Percentiles rank a stretch among this genome's conserved stretches.
Evolutionary conservation across 2,113 vertebrate species (phyloP).

Genomic region (Apteryx mantelli): DNA sequence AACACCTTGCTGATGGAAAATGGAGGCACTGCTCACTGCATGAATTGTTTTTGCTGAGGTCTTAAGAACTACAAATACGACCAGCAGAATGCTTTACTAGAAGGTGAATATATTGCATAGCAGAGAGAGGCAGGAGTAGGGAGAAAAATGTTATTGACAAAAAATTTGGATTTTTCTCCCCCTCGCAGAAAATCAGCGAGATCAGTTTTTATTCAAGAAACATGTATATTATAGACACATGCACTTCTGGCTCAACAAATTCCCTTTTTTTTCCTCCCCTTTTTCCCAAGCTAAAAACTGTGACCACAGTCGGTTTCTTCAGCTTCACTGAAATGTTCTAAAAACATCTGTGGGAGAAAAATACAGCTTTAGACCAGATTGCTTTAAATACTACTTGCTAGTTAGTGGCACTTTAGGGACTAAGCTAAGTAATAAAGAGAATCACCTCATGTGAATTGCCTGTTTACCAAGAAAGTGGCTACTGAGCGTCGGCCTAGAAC

Average conservation of each 20-base stretch:
- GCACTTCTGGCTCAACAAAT: not conserved
- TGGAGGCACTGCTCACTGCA: not conserved
- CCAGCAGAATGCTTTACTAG: not conserved
- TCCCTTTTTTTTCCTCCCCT: not conserved
- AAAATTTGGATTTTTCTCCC: not conserved
- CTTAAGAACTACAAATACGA: not conserved
- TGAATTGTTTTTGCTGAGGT: not conserved
- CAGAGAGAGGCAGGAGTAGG: not conserved
- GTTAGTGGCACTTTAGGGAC: not conserved
- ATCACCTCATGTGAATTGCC: not conserved
- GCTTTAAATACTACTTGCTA: conserved; percentile 20
- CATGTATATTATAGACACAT: not conserved
- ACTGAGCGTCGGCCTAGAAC: not conserved
- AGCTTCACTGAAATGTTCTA: not conserved
- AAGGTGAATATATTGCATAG: not conserved
- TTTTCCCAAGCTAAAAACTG: not conserved
- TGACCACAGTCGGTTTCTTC: not conserved
- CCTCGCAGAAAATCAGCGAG: not conserved
- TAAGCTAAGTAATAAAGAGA: not conserved
- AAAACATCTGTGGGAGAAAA: not conserved
- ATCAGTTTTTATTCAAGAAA: not conserved
- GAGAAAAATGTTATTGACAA: not conserved
- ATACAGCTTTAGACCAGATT: not conserved
- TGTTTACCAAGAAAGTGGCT: not conserved
- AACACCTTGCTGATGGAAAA: not conserved